Evolutionary conservation across 2,888 invertebrate genomes (phyloP).

Genomic region (Leptarthrus brevirostris): DNA sequence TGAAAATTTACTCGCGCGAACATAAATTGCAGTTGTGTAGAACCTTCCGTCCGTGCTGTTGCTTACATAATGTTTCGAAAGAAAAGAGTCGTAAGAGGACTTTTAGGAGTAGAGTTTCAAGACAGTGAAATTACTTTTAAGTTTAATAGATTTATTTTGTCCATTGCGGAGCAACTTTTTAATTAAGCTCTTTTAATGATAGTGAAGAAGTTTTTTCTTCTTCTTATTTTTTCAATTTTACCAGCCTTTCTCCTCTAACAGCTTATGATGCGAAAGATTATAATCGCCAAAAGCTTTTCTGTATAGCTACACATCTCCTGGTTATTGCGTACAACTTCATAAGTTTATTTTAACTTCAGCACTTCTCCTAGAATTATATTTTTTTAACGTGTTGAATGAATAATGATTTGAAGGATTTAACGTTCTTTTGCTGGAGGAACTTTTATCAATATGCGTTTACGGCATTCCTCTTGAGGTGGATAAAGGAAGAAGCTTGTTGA

Average conservation of each 20-base stretch:
- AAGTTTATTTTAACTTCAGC: too few species aligned
- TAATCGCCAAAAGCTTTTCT: background rate
- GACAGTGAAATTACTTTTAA: conserved; percentile 23
- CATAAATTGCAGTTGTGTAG: conserved; percentile 23
- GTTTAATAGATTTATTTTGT: conserved; percentile 29
- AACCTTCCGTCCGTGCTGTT: too few species aligned
- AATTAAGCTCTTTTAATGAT: conserved; percentile 33
- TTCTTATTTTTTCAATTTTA: background rate
- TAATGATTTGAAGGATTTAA: too few species aligned
- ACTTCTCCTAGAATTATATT: too few species aligned
- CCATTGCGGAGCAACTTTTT: conserved; percentile 30
- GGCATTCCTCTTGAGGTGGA: too few species aligned
- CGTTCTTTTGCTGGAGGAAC: too few species aligned
- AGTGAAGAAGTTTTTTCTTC: conserved; percentile 14
- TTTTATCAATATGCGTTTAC: too few species aligned
- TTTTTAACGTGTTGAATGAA: too few species aligned
- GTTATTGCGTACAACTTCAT: background rate
- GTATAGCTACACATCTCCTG: conserved; percentile 1
- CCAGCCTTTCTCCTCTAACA: conserved; percentile 16
- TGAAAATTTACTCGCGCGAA: conserved; percentile 11
- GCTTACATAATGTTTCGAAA: conserved; percentile 9
- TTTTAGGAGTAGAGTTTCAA: conserved; percentile 25
- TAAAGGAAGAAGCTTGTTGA: too few species aligned
- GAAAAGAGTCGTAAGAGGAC: conserved; percentile 3
- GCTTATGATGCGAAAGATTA: conserved; percentile 20